phyloP scores from a whole-genome alignment of 2,113 vertebrate genomes.

The Saguinus midas region DNA sequence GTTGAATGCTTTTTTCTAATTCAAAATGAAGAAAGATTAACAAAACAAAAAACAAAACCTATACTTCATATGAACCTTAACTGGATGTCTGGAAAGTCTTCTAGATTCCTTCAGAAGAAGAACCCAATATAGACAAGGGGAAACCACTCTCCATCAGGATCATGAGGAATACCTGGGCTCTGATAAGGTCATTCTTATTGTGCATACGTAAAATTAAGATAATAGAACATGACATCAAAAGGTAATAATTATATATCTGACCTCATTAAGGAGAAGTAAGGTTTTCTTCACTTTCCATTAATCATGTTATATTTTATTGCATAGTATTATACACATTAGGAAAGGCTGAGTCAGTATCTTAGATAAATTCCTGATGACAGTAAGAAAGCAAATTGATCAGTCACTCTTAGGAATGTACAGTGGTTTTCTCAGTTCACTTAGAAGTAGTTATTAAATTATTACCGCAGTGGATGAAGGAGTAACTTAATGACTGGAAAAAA shows the following conservation, averaged over 20 bases:
- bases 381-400: not conserved
- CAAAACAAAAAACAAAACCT: not conserved
- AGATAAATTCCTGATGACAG: not conserved
- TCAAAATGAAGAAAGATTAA: not conserved
- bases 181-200: not conserved
- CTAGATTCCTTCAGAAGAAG: not conserved
- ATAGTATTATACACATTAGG: not conserved
- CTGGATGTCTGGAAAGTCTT: not conserved
- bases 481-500: not conserved
- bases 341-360: not conserved
- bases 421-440: not conserved
- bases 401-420: not conserved
- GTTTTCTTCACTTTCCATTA: not conserved
- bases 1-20: not conserved
- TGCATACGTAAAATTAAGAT: not conserved
- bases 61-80: not conserved
- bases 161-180: not conserved
- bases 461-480: not conserved
- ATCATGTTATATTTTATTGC: not conserved
- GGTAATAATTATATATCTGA: not conserved
- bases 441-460: not conserved
- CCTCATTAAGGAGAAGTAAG: not conserved
- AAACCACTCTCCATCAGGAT: not conserved
- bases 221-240: not conserved
- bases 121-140: not conserved